phyloP scores from a whole-genome alignment of 2,888 invertebrate species.

The Oscheius myriophilus region DNA sequence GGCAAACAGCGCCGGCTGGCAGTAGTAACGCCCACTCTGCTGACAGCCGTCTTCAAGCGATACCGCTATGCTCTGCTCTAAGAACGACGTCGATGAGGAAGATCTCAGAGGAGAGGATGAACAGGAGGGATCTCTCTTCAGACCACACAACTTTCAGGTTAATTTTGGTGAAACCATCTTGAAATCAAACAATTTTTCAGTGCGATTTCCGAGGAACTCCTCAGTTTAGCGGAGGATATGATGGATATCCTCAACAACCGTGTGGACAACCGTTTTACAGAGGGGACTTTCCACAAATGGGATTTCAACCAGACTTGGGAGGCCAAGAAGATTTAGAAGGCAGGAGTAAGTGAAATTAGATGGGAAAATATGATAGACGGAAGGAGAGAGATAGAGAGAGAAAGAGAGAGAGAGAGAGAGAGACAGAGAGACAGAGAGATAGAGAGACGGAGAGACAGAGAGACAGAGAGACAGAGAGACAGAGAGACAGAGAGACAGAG shows the following conservation, averaged over 20 bases:
- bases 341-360: not conserved
- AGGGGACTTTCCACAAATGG: conserved; percentile 12
- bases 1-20: conserved; percentile 10
- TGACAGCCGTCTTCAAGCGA: too few species aligned
- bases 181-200: not conserved
- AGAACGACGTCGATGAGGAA: conserved; percentile 25
- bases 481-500: too few species aligned
- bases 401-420: too few species aligned
- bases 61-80: conserved; percentile 9
- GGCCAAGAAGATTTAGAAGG: conserved; percentile 21
- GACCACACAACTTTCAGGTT: conserved; percentile 21
- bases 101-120: conserved; percentile 30
- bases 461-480: too few species aligned
- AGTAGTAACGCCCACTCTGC: not conserved
- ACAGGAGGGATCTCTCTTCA: conserved; percentile 21
- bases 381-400: too few species aligned
- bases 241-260: conserved; percentile 16
- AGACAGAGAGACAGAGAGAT: too few species aligned
- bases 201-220: conserved; percentile 21
- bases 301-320: conserved; percentile 5
- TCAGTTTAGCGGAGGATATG: conserved; percentile 7
- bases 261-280: conserved; percentile 11
- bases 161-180: not conserved
- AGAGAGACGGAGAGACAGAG: too few species aligned
- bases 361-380: too few species aligned